These are phyloP conservation scores for Ectropis crepuscularia DNA, from an alignment of 2,888 invertebrate species.

Conservation along the genomic window DNA sequence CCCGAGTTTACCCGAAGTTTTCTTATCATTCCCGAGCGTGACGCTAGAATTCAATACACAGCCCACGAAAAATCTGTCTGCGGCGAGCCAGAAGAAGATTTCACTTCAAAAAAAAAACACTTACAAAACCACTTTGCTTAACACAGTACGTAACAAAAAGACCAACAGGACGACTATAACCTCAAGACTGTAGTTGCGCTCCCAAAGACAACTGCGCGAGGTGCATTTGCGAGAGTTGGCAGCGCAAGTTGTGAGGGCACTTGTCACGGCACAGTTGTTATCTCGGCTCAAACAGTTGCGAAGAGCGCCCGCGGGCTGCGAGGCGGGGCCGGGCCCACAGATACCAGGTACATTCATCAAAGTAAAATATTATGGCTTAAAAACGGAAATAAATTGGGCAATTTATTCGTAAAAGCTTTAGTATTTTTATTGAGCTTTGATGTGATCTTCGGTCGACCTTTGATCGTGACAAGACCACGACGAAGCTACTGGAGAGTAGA, in stretches of 20 bases:
- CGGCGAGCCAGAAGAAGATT: too few relatives aligned
- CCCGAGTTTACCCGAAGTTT: too few relatives aligned
- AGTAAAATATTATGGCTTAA: slow-evolving; percentile 20
- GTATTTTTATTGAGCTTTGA: slow-evolving; percentile 16
- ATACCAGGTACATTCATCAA: slow-evolving; percentile 18
- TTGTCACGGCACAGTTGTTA: slow-evolving; percentile 71
- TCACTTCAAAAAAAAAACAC: too few relatives aligned
- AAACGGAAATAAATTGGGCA: slow-evolving; percentile 14
- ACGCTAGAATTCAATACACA: too few relatives aligned
- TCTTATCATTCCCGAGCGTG: too few relatives aligned
- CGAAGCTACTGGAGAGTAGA: background rate
- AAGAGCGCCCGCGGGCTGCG: slow-evolving; percentile 51
- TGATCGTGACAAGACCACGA: background rate
- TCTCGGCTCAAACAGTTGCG: slow-evolving; percentile 62
- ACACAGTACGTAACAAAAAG: slow-evolving; percentile 5
- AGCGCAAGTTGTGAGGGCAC: slow-evolving; percentile 62
- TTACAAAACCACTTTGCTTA: background rate
- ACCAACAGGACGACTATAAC: slow-evolving; percentile 12
- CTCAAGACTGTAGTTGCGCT: slow-evolving; percentile 40
- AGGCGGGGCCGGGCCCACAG: slow-evolving; percentile 35
- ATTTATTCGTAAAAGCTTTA: slow-evolving; percentile 16
- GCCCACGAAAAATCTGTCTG: too few relatives aligned
- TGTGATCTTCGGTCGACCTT: slow-evolving; percentile 1
- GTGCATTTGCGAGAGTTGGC: slow-evolving; percentile 58
- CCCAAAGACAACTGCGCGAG: slow-evolving; percentile 52